Percentiles rank a stretch among this genome's conserved stretches.
Conservation (phyloP, 2,113 vertebrate species). For the Colius striatus region DNA sequence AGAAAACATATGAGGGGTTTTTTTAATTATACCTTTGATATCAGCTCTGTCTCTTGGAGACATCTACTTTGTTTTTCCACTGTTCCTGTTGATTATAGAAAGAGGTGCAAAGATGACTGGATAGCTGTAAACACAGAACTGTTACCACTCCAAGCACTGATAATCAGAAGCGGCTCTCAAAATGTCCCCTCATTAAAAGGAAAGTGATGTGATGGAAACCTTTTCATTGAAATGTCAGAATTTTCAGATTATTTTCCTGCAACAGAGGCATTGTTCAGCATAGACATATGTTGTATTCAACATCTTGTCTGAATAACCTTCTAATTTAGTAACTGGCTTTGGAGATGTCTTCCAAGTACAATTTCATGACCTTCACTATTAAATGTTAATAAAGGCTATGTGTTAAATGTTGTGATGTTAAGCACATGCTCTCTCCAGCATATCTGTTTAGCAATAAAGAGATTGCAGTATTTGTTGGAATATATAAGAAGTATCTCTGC, state of each 20-base stretch:
- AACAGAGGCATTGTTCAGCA: not conserved
- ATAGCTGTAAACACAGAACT: not conserved
- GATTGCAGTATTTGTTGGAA: slow-evolving; percentile 58
- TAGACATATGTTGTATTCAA: not conserved
- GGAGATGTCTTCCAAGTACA: not conserved
- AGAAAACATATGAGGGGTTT: not conserved
- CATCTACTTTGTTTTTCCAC: not conserved
- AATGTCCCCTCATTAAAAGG: not conserved
- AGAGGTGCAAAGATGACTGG: not conserved
- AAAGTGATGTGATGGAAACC: not conserved
- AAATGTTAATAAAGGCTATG: not conserved
- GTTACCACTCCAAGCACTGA: not conserved
- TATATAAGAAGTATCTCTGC: slow-evolving; percentile 35
- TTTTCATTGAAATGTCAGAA: not conserved
- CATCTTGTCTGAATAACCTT: not conserved
- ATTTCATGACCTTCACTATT: not conserved
- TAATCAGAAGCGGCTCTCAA: not conserved
- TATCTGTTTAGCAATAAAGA: slow-evolving; percentile 57
- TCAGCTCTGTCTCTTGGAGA: not conserved
- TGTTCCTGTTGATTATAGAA: not conserved
- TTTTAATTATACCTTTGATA: not conserved
- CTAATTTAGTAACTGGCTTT: not conserved
- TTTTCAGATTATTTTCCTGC: not conserved
- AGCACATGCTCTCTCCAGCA: not conserved
- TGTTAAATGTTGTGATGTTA: slow-evolving; percentile 14